Percentiles rank a stretch among this genome's conserved stretches.
These are phyloP conservation scores for Musca vetustissima DNA, from an alignment of 1,140 invertebrate genomes.

Conservation along the genomic window DNA sequence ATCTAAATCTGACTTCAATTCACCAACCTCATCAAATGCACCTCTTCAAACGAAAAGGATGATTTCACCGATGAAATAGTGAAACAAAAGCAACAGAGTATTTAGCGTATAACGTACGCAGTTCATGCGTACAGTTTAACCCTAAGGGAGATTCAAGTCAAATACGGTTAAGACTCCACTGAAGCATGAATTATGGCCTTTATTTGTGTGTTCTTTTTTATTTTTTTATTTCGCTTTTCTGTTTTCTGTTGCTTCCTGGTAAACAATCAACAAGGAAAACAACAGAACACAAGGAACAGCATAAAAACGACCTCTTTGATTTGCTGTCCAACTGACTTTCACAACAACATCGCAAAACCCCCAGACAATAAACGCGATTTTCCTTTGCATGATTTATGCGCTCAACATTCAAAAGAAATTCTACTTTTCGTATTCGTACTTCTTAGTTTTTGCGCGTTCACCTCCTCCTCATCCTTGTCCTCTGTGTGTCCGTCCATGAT, in stretches of 20 bases:
- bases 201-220: conserved; percentile 15
- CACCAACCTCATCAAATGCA: too few species aligned
- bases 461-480: too few species aligned
- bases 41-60: too few species aligned
- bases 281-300: background rate
- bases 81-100: conserved; percentile 8
- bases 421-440: too few species aligned
- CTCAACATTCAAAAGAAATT: background rate
- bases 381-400: conserved; percentile 19
- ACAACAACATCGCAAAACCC: background rate
- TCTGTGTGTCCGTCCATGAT: too few species aligned
- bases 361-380: conserved; percentile 17
- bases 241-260: conserved; percentile 1
- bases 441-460: too few species aligned
- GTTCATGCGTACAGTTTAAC: conserved; percentile 15
- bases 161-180: conserved; percentile 6
- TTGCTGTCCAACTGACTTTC: conserved; percentile 8
- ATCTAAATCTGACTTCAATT: too few species aligned
- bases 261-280: background rate
- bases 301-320: background rate
- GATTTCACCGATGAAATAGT: too few species aligned
- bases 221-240: too few species aligned
- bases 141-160: background rate
- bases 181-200: conserved; percentile 13
- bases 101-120: background rate